Base-by-base conservation (phyloP, 30 jellyfish, hydroid and myxozoan species). In the Aurelia sp. region DNA sequence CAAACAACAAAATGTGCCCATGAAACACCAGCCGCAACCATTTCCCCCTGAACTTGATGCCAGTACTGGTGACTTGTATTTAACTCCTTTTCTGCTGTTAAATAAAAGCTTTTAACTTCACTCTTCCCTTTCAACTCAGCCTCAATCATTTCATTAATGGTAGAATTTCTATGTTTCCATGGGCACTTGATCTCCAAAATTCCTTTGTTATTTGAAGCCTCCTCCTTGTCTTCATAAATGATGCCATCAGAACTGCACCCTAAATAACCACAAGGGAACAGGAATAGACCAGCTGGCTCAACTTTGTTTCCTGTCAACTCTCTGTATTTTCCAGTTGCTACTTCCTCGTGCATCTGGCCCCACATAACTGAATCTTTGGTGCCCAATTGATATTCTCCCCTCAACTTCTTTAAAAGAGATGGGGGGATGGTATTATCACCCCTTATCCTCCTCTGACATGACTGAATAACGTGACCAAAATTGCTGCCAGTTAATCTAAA, bases 231-330 rank as follows among this genome's bases (percentile, higher is more conserved):
- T 27, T 27, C 80, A 61, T 68, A 68, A 27, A 79, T 55, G 17
- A 79, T 63, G 3, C 90, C 90, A 67, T 79, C 82, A 15, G 90
- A 83, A 31, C 82, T 79, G 30, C 81, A 41, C 6, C 90, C 90
- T 47, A 79, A 48, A 65, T 57, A 79, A 6, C 83, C 83, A 79
- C 90, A 79, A 4, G 83, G 90, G 30, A 79, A 30, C 64, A 79
- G 82, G 35, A 30, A 40, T 16, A 79, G 83, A 10, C 90, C 90
- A 63, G 82, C 59, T 50, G 81, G 31, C 73, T 63, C 48, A 65
- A 79, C 82, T 16, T 18, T 64, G 58, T 79, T 79, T 20, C 90
- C 90, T 40, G 90, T 79, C 33, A 27, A 3, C 76, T 65, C 76
- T n/a, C 33, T 48, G 48, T 73, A 37, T 48, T 73, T 47, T 33